Conservation (phyloP, 2,113 vertebrate genomes). For the Chlorodrepanis virens region DNA sequence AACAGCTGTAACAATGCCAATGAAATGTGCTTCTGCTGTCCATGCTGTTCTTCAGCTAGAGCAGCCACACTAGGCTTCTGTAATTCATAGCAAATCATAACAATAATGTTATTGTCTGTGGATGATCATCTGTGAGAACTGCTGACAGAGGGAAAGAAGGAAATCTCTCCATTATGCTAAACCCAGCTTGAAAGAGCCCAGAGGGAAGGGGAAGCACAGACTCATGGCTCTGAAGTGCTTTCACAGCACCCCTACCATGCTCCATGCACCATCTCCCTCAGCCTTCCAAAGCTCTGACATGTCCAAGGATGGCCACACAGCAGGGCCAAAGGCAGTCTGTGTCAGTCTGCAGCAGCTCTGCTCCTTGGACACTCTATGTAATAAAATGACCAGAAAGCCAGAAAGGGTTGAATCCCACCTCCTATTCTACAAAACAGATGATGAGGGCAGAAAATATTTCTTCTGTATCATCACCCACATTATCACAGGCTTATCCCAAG, state of each 20-base stretch:
- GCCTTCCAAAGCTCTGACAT: background rate
- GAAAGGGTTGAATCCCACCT: background rate
- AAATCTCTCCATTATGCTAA: background rate
- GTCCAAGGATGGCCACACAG: background rate
- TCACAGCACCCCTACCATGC: background rate
- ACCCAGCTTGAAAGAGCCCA: background rate
- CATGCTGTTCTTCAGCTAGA: background rate
- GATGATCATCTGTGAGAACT: background rate
- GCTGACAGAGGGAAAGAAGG: background rate
- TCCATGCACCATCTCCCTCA: background rate
- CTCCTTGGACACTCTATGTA: fast-evolving
- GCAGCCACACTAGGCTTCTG: background rate
- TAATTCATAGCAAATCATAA: background rate
- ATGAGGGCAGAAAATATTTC: background rate
- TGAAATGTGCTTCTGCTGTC: background rate
- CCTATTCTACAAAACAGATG: background rate
- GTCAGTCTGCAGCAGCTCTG: background rate
- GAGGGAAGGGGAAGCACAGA: background rate
- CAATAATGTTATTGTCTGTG: background rate
- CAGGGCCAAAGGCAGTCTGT: background rate
- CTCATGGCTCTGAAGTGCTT: background rate
- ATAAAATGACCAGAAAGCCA: background rate
- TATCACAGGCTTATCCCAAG: too few species aligned
- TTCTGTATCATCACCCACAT: background rate
- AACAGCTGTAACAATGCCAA: background rate